A percentile compares a stretch with the other conserved stretches of the same genome.
These are phyloP conservation scores for Fulica atra DNA, from an alignment of 2,113 vertebrate species.

Conservation along the genomic window DNA sequence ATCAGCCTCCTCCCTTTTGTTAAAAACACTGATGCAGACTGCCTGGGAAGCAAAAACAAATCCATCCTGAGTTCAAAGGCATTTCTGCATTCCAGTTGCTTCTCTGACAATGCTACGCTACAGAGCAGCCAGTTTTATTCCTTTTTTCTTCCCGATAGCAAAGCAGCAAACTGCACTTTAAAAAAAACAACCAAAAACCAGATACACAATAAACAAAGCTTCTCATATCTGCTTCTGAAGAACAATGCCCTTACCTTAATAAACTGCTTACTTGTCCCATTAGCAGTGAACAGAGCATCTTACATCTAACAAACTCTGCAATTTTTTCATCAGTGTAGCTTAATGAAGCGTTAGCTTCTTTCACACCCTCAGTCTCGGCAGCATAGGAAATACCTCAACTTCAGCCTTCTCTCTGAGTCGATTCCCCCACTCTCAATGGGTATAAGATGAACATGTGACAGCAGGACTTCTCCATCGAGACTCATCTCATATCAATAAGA, in stretches of 20 bases:
- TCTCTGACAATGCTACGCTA: background rate
- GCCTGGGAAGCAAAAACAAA: slow-evolving; percentile 57
- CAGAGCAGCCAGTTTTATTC: background rate
- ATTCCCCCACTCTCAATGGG: background rate
- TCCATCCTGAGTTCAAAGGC: slow-evolving; percentile 43
- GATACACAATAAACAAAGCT: background rate
- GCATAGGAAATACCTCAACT: background rate
- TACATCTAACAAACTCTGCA: background rate
- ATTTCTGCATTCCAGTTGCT: slow-evolving; percentile 14
- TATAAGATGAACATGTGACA: slow-evolving; percentile 50
- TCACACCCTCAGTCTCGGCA: background rate
- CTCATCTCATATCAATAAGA: slow-evolving; percentile 64
- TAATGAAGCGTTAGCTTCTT: background rate
- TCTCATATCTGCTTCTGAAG: background rate
- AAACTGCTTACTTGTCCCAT: background rate
- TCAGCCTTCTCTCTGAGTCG: slow-evolving; percentile 2
- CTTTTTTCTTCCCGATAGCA: background rate
- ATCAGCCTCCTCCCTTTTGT: slow-evolving; percentile 11
- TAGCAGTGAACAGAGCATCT: background rate
- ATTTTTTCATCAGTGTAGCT: background rate
- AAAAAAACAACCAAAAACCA: accelerated
- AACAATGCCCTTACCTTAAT: slow-evolving; percentile 33
- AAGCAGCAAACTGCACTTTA: background rate
- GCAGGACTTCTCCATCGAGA: slow-evolving; percentile 54
- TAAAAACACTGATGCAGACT: slow-evolving; percentile 28